Evolutionary conservation across 2,113 vertebrate species (phyloP), one percentile per base, ranked within the genome.

Genomic region (Jacana jacana): DNA sequence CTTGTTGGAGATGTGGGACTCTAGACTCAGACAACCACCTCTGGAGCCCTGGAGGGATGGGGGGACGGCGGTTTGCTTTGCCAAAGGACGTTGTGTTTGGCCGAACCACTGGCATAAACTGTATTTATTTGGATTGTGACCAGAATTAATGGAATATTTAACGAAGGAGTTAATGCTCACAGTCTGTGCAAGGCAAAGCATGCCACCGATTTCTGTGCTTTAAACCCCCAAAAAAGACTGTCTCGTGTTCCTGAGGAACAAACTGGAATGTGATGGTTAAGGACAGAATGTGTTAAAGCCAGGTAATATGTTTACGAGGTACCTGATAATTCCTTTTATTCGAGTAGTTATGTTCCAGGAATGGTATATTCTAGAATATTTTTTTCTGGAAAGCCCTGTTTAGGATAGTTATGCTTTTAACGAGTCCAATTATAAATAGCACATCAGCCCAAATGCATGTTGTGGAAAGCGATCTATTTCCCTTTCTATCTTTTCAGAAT

Each of bases 141-240:
- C 66, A 95, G 85, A 97, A 92, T 72, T 92, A 96, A 95, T 66
- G 51, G 65, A 93, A 86, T 91, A 65, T 72, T 86, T 86, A 92
- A 91, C 81, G 91, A 95, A 96, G 70, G 65, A 93, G 44, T 86
- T 94, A 66, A 92, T 81, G 85, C 93, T 70, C 25, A 55, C 49
- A 48, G 22, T 69, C 91, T 78, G 60, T 35, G 31, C 52, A 73
- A 49, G 73, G 81, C 69, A 93, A 65, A 94, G 61, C 42, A 52
- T 39, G 39, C n/a, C 39, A 84, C 57, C 17, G n/a, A 11, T 92
- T 93, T 90, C 69, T 86, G 30, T 72, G 48, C 19, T 91, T 95
- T 70, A 81, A 93, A 93, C 18, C 9, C 42, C 40, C 40, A 40
- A 40, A 40, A 10, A 88, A 37, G 6, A 31, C 33, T 40, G 51